These are phyloP conservation scores for Drosophila tani DNA, from an alignment of 1,140 invertebrate genomes.

Conservation along the genomic window DNA sequence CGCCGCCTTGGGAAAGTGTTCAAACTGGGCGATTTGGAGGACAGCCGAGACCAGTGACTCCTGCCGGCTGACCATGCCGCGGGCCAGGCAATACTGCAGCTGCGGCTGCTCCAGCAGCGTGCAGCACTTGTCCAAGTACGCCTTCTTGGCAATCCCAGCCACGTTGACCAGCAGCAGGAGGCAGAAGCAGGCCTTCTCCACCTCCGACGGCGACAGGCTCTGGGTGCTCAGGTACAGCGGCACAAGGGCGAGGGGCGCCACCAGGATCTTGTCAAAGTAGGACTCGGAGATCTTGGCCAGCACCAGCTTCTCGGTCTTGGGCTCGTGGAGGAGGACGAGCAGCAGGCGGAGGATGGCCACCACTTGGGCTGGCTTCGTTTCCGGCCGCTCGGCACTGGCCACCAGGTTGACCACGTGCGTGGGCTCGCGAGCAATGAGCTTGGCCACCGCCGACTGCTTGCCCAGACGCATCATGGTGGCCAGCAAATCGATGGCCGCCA, in stretches of 20 bases:
- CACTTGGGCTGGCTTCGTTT: conserved; percentile 54
- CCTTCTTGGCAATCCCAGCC: conserved; percentile 79
- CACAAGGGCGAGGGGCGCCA: conserved; percentile 47
- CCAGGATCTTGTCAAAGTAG: conserved; percentile 80
- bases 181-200: conserved; percentile 77
- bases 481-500: conserved; percentile 67
- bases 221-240: conserved; percentile 59
- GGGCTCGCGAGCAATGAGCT: conserved; percentile 66
- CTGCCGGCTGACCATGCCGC: conserved; percentile 65
- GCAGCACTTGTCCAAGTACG: conserved; percentile 78
- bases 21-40: conserved; percentile 78
- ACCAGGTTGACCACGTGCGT: conserved; percentile 58
- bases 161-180: conserved; percentile 75
- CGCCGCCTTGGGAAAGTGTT: conserved; percentile 67
- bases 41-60: conserved; percentile 64
- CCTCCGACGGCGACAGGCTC: conserved; percentile 53
- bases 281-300: conserved; percentile 77
- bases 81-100: conserved; percentile 73
- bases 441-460: conserved; percentile 54
- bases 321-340: conserved; percentile 56
- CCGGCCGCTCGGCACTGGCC: conserved; percentile 59
- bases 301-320: conserved; percentile 77
- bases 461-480: conserved; percentile 52
- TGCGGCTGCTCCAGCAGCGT: conserved; percentile 62
- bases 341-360: conserved; percentile 68